phyloP scores from a whole-genome alignment of 2,888 invertebrate genomes.

The Gari tellinella region DNA sequence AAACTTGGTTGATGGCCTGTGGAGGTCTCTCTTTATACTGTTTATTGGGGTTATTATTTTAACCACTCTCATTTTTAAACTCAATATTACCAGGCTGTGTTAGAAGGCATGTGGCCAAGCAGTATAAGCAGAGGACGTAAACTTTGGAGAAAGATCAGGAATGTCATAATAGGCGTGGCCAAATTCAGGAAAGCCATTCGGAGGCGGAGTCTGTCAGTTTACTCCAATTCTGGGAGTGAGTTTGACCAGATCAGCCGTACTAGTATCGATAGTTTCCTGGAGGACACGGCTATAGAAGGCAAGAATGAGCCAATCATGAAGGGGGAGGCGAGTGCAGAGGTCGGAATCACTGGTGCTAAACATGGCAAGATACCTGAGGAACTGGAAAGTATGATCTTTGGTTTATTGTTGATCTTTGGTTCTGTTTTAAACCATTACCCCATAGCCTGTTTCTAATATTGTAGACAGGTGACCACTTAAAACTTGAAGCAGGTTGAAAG shows the following conservation, averaged over 20 bases:
- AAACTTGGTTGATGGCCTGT: no score
- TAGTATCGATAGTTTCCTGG: constrained; percentile 73
- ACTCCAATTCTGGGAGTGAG: constrained; percentile 83
- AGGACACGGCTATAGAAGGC: constrained; percentile 63
- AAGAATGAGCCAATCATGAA: constrained; percentile 55
- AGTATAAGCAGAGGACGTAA: constrained; percentile 91
- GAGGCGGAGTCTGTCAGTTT: constrained; percentile 78
- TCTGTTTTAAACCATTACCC: no score
- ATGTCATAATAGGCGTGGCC: constrained; percentile 95
- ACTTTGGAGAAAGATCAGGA: constrained; percentile 96
- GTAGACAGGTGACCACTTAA: no score
- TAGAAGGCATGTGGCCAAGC: constrained; percentile 97
- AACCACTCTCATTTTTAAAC: no score
- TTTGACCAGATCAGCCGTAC: constrained; percentile 79
- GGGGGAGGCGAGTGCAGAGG: constrained; percentile 5
- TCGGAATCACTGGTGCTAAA: constrained; percentile 4
- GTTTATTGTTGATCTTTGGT: no score
- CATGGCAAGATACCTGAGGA: constrained; percentile 26
- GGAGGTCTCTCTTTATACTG: no score
- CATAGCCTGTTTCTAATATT: no score
- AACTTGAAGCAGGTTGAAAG: no score
- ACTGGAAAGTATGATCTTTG: constrained; percentile 30
- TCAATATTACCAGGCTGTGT: constrained; percentile 87
- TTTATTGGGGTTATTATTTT: no score
- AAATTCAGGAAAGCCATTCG: constrained; percentile 91